Conservation (phyloP, 2,888 invertebrate species). For the Nephrocerus scutellatus region DNA sequence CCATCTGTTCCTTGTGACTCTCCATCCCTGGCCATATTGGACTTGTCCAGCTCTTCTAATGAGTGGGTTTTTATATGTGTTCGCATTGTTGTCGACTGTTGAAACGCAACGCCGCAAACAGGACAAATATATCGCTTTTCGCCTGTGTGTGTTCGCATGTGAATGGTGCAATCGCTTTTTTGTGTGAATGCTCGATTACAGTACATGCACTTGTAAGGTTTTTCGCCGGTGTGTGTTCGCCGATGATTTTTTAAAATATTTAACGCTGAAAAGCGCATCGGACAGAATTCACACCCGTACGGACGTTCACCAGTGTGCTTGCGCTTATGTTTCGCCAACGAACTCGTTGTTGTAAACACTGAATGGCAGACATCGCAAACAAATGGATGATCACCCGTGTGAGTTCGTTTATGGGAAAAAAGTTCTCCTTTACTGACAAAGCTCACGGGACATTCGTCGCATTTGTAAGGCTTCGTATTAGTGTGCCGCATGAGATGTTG, state of each 20-base stretch:
- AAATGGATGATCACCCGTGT: slow-evolving; percentile 57
- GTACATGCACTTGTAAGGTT: slow-evolving; percentile 51
- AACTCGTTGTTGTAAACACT: slow-evolving; percentile 55
- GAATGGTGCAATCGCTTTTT: slow-evolving; percentile 53
- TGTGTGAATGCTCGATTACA: slow-evolving; percentile 56
- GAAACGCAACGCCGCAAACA: slow-evolving; percentile 51
- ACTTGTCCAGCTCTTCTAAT: neutral
- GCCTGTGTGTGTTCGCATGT: slow-evolving; percentile 54
- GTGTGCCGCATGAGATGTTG: slow-evolving; percentile 55
- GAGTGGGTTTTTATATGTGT: slow-evolving; percentile 50
- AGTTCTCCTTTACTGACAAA: slow-evolving; percentile 51
- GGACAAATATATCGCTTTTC: slow-evolving; percentile 35
- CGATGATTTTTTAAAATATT: slow-evolving; percentile 55
- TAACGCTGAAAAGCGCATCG: slow-evolving; percentile 53
- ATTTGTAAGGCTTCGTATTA: slow-evolving; percentile 48
- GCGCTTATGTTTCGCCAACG: slow-evolving; percentile 53
- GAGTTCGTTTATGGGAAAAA: slow-evolving; percentile 53
- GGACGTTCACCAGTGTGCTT: slow-evolving; percentile 57
- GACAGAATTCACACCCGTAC: slow-evolving; percentile 54
- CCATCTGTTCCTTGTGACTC: slow-evolving; percentile 6
- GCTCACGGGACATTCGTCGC: slow-evolving; percentile 48
- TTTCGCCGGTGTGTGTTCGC: slow-evolving; percentile 55
- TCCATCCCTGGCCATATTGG: too few relatives aligned
- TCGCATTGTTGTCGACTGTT: slow-evolving; percentile 51
- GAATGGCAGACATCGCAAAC: slow-evolving; percentile 53